Base-by-base conservation (phyloP, 2,797 vertebrate genomes). In the Pampus argenteus region DNA sequence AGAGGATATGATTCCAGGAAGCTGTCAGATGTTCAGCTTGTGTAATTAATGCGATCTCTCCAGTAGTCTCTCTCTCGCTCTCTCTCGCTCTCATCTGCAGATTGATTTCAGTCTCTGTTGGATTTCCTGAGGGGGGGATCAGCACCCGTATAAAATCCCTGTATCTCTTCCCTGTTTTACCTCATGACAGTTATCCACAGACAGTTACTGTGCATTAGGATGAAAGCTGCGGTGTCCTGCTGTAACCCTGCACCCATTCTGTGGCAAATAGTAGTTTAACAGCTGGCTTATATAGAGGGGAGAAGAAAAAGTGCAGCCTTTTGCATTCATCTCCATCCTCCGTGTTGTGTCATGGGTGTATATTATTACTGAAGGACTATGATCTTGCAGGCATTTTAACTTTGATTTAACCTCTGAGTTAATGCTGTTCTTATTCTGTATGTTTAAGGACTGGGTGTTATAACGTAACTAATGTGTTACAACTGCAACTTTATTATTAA, bases 91-190 rank as follows among this genome's bases (percentile, higher is more conserved):
- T 72, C 29, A 28, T 57, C 68, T 42, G 42, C 7, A 6, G 42
- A 84, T 89, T 29, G 45, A 89, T 89, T 81, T 82, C 36, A 13
- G 66, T 72, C 44, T 73, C 23, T 9, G 59, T 51, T 74, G 44
- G 57, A 48, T 66, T 75, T 74, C 69, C 82, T 68, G 80, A 49
- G 38, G n/a, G 50, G 36, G 40, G 40, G 63, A 51, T 52, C 64
- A 63, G 58, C 55, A 60, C 60, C 54, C 31, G n/a, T 57, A 20
- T 52, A 40, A 74, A 76, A 72, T 44, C 74, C 61, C 28, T n/a
- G 13, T 11, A 45, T 71, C 13, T 6, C 42, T 51, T 18, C 25
- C 14, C 23, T 49, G 18, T 51, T 70, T 52, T 52, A 36, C 11
- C 20, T 59, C 50, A 52, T 66, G 66, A 76, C 50, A 40, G 38